Evolutionary conservation across 2,888 invertebrate genomes (phyloP), one percentile per base, ranked within the genome.

Genomic region (Trypoxylon attenuatum): DNA sequence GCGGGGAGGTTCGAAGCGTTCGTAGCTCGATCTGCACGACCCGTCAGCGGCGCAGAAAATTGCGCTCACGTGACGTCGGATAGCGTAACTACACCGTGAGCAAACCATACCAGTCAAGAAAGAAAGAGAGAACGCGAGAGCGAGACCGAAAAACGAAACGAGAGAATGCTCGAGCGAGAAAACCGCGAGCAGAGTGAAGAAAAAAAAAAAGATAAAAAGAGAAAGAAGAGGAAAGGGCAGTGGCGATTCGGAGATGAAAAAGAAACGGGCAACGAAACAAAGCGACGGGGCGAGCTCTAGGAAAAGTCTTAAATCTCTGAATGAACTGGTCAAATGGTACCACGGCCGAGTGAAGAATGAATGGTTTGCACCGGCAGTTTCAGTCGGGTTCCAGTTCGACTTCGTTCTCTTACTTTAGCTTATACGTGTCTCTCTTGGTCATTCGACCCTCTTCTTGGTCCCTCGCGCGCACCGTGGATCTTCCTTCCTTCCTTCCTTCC

Each of bases 291-390:
- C 69, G 68, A 73, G 71, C 75, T 72, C 81, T 71, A 63, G 76
- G 81, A 81, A 82, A 80, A 79, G 77, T 77, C 79, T 82, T 79
- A 81, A 81, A 80, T 81, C 78, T 56, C 76, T 82, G 82, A 83
- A 83, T 82, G 83, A 82, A 81, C 78, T 51, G 79, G 78, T 73
- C 74, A 75, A 67, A 74, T 69, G 73, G 69, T 66, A 79, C 63
- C 75, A 77, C 70, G 76, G 76, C 67, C 69, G 73, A 78, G 71
- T 56, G 71, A 79, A 66, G 81, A 81, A 82, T 83, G 82, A 83
- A 83, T 82, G 81, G 81, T 82, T 76, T 71, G 70, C 67, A 56
- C 66, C 70, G 71, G 69, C 66, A 63, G 73, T 77, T 78, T 77
- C 67, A 72, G 70, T 69, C 70, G n/a, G 67, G 66, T 77, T 76